These are phyloP conservation scores for Plecotus auritus DNA, from an alignment of 2,113 vertebrate genomes.

Conservation along the genomic window DNA sequence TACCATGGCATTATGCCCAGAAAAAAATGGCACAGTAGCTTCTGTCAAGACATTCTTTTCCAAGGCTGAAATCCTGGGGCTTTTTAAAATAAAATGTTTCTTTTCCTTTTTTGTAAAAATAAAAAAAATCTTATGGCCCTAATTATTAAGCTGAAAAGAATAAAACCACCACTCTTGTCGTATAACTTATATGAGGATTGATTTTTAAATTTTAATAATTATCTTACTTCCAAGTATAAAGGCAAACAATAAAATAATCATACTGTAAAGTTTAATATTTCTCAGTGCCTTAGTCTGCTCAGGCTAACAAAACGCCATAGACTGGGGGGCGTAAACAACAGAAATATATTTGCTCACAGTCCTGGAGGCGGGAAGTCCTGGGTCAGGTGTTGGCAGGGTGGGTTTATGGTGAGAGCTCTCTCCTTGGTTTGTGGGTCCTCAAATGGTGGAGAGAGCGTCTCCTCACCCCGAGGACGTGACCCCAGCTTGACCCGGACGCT, in stretches of 20 bases:
- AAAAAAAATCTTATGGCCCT: background rate
- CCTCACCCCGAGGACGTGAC: background rate
- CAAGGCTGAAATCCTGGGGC: background rate
- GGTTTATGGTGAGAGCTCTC: no score
- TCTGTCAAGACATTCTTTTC: background rate
- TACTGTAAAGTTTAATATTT: background rate
- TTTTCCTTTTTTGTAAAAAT: background rate
- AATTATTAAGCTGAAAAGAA: background rate
- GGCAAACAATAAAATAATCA: background rate
- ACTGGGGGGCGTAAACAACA: no score
- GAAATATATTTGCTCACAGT: no score
- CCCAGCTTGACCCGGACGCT: fast-evolving
- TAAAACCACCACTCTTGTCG: background rate
- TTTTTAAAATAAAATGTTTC: background rate
- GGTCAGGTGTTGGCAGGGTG: no score
- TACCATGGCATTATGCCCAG: background rate
- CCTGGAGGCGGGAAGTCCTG: no score
- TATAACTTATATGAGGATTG: background rate
- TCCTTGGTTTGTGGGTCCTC: background rate
- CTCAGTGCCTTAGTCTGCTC: background rate
- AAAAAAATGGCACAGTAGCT: background rate
- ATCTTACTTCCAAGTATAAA: background rate
- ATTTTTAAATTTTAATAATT: background rate
- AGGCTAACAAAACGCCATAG: background rate
- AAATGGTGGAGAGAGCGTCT: background rate